Conservation (phyloP, 2,113 vertebrate species). For the Siniperca knerii region DNA sequence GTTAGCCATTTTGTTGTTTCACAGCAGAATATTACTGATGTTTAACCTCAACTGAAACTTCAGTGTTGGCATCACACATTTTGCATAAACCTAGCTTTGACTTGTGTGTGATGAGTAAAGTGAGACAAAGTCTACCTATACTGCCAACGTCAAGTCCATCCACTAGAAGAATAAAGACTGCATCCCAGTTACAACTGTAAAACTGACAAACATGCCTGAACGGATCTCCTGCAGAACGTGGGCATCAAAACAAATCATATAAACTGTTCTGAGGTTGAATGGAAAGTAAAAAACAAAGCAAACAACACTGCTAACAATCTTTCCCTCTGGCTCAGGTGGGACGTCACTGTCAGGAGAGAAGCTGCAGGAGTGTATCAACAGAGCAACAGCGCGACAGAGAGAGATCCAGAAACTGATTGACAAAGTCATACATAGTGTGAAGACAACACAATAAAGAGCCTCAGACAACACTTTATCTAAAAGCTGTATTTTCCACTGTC, state of each 20-base stretch:
- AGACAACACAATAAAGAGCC: conserved; percentile 80
- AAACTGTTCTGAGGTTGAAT: background rate
- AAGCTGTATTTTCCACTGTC: conserved; percentile 90
- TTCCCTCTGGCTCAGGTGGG: conserved; percentile 85
- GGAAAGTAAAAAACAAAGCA: background rate
- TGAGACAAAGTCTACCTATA: background rate
- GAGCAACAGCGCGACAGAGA: conserved; percentile 89
- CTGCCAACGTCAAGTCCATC: background rate
- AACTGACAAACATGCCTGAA: background rate
- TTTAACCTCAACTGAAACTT: background rate
- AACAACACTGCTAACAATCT: background rate
- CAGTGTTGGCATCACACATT: background rate
- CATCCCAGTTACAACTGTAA: background rate
- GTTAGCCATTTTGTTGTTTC: background rate
- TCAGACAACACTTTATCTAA: conserved; percentile 79
- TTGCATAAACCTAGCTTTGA: background rate
- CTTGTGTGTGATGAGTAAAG: background rate
- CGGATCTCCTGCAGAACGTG: background rate
- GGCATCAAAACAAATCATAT: background rate
- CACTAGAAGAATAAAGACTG: background rate
- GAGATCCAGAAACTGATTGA: conserved; percentile 92
- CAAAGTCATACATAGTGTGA: conserved; percentile 89
- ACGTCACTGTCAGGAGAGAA: conserved; percentile 91
- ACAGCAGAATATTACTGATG: background rate
- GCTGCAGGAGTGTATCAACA: conserved; percentile 93